Evolutionary conservation across 2,113 vertebrate genomes (phyloP).

Genomic region (Nesoenas mayeri): DNA sequence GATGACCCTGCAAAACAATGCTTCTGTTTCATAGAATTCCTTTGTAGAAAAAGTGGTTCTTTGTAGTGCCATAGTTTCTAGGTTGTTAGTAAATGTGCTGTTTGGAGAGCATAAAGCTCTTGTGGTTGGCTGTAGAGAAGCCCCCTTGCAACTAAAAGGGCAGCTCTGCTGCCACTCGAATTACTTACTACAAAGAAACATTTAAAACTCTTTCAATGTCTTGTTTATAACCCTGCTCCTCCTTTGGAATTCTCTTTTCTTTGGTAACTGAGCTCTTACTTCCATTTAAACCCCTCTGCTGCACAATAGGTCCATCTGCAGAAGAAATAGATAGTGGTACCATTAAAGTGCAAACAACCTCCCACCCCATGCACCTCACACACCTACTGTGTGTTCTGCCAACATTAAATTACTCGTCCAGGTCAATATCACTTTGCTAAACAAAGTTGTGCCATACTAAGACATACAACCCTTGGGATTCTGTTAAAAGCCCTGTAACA

Average conservation of each 20-base stretch:
- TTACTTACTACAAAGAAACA: not conserved
- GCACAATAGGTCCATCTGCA: accelerated
- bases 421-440: not conserved
- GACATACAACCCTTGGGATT: not conserved
- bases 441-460: not conserved
- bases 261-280: not conserved
- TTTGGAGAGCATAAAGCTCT: not conserved
- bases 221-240: not conserved
- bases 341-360: not conserved
- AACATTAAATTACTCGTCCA: not conserved
- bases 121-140: not conserved
- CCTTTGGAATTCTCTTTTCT: not conserved
- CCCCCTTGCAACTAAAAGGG: not conserved
- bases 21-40: not conserved
- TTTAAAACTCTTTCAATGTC: not conserved
- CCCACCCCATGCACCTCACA: not conserved
- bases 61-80: not conserved
- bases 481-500: not conserved
- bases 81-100: not conserved
- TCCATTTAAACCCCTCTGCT: not conserved
- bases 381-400: not conserved
- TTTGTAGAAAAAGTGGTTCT: not conserved
- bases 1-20: not conserved
- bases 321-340: not conserved
- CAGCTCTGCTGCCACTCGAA: not conserved